phyloP scores from a whole-genome alignment of 2,888 invertebrate species.

The Chironomus tentans region DNA sequence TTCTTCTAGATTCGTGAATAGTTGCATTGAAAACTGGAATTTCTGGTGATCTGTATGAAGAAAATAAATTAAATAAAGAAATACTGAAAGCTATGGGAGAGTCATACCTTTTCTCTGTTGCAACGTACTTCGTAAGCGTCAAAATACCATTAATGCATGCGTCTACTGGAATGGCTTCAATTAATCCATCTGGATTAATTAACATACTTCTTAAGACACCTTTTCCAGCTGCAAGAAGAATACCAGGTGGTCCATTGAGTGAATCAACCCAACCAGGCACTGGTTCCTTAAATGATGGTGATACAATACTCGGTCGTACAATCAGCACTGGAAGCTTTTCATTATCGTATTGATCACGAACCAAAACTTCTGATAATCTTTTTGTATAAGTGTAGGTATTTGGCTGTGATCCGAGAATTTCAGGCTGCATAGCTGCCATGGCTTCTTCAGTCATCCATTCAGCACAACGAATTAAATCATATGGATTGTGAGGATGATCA shows the following conservation, averaged over 20 bases:
- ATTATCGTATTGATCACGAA: neutral
- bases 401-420: slow-evolving; percentile 49
- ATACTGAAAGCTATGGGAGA: neutral
- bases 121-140: slow-evolving; percentile 54
- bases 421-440: slow-evolving; percentile 56
- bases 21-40: slow-evolving; percentile 87
- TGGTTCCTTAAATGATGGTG: slow-evolving; percentile 42
- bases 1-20: slow-evolving; percentile 68
- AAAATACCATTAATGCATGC: slow-evolving; percentile 76
- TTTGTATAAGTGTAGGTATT: slow-evolving; percentile 25
- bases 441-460: slow-evolving; percentile 63
- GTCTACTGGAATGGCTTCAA: slow-evolving; percentile 73
- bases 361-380: slow-evolving; percentile 14
- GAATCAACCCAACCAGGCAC: slow-evolving; percentile 57
- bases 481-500: slow-evolving; percentile 60
- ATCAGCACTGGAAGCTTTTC: slow-evolving; percentile 12
- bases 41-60: slow-evolving; percentile 46
- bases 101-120: slow-evolving; percentile 45
- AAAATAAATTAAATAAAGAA: neutral
- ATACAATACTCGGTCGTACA: slow-evolving; percentile 30
- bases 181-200: slow-evolving; percentile 61
- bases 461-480: slow-evolving; percentile 60
- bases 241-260: slow-evolving; percentile 52
- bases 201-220: slow-evolving; percentile 83
- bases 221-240: slow-evolving; percentile 64